Evolutionary conservation across 2,888 invertebrate genomes (phyloP), one percentile per base, ranked within the genome.

Genomic region (Lampropteryx suffumata): DNA sequence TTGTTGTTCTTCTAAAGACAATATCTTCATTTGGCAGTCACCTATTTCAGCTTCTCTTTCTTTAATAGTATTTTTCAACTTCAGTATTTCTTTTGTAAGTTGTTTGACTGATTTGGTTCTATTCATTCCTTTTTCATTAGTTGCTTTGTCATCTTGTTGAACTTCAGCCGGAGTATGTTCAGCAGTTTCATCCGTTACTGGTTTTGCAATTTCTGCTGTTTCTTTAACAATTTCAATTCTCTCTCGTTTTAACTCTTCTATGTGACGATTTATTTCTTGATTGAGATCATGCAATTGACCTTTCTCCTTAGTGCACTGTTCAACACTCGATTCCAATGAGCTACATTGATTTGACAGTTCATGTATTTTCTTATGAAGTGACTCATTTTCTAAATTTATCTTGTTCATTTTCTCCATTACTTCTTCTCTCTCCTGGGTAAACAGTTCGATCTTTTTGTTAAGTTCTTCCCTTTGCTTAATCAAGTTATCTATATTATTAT

Each of bases 331-430:
- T 67, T 91, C 81, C 26, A 93, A 69, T 43, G 72, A 69, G 50
- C 79, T 82, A 61, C 92, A 92, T 62, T 92, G 91, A 13, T 81
- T 82, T 49, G 84, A 89, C 32, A 93, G 70, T 55, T 92, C 88
- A 37, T 86, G 80, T 35, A 93, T 82, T 67, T 89, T 86, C 42
- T 87, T 64, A 30, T 83, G 78, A 37, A 93, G 77, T 26, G 90
- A 79, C 52, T 92, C 90, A 76, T 94, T 93, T 82, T 94, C 94
- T 7, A 79, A 69, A 49, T 82, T 91, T n/a, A 94, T 77, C 57
- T 84, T 88, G 73, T 92, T 93, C 91, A 94, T 92, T 82, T 93
- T 94, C 56, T 93, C 93, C 81, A 94, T 91, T 1, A 94, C 93
- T 78, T 94, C 94, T 60, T 94, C 91, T 29, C 94, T 89, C 79